phyloP scores from a whole-genome alignment of 2,888 invertebrate genomes.

The Volucella bombylans region DNA sequence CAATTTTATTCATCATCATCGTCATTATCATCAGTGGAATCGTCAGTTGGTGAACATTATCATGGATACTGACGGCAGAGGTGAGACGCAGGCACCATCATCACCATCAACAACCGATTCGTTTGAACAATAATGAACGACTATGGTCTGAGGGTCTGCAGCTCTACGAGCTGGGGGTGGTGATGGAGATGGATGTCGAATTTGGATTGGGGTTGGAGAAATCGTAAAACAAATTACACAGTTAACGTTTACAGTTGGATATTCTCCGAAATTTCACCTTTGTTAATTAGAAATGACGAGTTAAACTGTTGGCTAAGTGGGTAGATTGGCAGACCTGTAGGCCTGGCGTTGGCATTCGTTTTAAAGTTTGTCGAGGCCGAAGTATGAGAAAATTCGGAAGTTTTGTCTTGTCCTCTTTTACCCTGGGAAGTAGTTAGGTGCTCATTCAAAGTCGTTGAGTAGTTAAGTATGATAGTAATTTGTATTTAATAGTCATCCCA shows the following conservation, averaged over 20 bases:
- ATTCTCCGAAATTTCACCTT: conserved; percentile 50
- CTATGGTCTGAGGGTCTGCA: too few species aligned
- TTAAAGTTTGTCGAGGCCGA: conserved; percentile 9
- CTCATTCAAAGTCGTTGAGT: too few species aligned
- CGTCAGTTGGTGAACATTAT: neutral
- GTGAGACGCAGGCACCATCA: conserved; percentile 28
- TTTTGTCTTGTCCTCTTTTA: neutral
- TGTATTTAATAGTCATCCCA: too few species aligned
- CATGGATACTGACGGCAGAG: conserved; percentile 50
- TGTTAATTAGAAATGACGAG: conserved; percentile 65
- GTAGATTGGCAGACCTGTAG: conserved; percentile 26
- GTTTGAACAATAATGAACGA: conserved; percentile 50
- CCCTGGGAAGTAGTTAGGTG: too few species aligned
- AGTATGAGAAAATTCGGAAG: conserved; percentile 7
- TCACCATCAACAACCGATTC: conserved; percentile 60
- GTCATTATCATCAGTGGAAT: conserved; percentile 24
- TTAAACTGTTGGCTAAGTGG: conserved; percentile 35
- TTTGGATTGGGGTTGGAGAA: neutral
- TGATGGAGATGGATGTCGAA: neutral
- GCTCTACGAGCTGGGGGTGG: neutral
- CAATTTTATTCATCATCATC: conserved; percentile 58
- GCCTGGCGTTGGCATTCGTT: neutral
- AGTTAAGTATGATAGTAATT: too few species aligned
- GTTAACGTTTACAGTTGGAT: conserved; percentile 51
- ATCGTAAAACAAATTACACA: conserved; percentile 58